Conservation (phyloP, 2,888 invertebrate genomes). For the Plagodis dolabraria region DNA sequence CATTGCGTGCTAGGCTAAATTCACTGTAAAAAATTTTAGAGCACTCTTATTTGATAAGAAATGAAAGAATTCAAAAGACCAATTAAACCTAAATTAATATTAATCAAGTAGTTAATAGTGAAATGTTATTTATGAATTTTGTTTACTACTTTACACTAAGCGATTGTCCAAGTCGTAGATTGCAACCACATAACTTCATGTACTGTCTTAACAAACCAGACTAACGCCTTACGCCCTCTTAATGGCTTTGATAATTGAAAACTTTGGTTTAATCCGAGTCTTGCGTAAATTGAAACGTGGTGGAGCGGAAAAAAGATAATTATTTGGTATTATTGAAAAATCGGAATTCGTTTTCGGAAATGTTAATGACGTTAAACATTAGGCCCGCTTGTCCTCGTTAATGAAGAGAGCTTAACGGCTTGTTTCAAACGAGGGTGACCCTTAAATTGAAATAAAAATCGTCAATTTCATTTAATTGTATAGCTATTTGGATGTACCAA, state of each 20-base stretch:
- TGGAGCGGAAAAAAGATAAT: slow-evolving; percentile 60
- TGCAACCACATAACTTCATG: slow-evolving; percentile 4
- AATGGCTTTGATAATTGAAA: slow-evolving; percentile 75
- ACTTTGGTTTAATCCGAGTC: slow-evolving; percentile 70
- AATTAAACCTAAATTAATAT: too few relatives aligned
- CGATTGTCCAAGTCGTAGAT: not conserved
- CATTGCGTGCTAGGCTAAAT: too few relatives aligned
- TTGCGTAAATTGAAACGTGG: slow-evolving; percentile 67
- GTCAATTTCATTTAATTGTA: not conserved
- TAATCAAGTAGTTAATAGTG: too few relatives aligned
- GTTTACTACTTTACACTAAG: not conserved
- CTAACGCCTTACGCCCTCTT: slow-evolving; percentile 53
- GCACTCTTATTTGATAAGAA: too few relatives aligned
- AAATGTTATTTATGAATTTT: not conserved
- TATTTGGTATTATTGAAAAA: slow-evolving; percentile 53
- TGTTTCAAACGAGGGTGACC: slow-evolving; percentile 12
- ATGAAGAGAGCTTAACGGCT: slow-evolving; percentile 25
- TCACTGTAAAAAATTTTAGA: too few relatives aligned
- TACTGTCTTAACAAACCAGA: slow-evolving; percentile 46
- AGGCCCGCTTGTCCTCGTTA: slow-evolving; percentile 27
- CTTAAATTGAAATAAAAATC: not conserved
- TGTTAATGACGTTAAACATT: slow-evolving; percentile 39
- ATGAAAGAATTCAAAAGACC: too few relatives aligned
- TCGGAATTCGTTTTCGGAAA: slow-evolving; percentile 36
- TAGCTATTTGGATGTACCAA: too few relatives aligned